Conservation (phyloP, 37 sponge, comb jelly and placozoan genomes). For the Axinella damicornis region DNA sequence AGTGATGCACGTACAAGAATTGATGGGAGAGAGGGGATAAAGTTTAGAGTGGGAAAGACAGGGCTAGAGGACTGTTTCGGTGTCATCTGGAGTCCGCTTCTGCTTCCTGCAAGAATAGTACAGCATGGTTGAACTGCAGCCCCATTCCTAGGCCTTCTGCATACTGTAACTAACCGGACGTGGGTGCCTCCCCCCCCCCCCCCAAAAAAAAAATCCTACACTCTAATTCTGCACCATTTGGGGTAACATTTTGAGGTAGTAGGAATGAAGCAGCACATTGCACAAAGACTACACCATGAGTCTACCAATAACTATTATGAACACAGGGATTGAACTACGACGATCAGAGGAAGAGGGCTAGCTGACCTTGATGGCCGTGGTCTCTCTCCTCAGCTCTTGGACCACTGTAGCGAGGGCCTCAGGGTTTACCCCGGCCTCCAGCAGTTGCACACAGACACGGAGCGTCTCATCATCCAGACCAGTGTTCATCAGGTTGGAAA, state of each 20-base stretch:
- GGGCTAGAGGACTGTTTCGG: neutral
- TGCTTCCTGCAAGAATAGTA: conserved; percentile 22
- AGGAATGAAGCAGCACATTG: no score
- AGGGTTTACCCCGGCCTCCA: conserved; percentile 92
- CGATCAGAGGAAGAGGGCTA: no score
- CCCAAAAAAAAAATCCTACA: no score
- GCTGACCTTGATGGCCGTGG: conserved; percentile 40
- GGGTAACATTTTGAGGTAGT: no score
- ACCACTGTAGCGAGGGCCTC: conserved; percentile 90
- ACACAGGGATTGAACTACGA: no score
- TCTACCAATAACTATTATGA: no score
- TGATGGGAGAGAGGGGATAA: neutral
- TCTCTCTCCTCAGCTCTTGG: conserved; percentile 85
- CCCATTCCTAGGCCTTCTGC: neutral
- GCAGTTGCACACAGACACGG: conserved; percentile 86
- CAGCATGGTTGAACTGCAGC: neutral
- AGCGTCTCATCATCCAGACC: conserved; percentile 90
- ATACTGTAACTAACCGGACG: no score
- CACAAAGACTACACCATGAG: no score
- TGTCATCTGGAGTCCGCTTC: neutral
- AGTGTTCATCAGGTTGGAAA: conserved; percentile 90
- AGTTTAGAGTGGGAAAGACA: no score
- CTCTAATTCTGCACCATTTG: no score
- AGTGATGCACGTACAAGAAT: no score
- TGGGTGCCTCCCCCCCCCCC: no score